Base-by-base conservation (phyloP, 2,888 invertebrate species). In the Cataglyphis rosenhaueri region DNA sequence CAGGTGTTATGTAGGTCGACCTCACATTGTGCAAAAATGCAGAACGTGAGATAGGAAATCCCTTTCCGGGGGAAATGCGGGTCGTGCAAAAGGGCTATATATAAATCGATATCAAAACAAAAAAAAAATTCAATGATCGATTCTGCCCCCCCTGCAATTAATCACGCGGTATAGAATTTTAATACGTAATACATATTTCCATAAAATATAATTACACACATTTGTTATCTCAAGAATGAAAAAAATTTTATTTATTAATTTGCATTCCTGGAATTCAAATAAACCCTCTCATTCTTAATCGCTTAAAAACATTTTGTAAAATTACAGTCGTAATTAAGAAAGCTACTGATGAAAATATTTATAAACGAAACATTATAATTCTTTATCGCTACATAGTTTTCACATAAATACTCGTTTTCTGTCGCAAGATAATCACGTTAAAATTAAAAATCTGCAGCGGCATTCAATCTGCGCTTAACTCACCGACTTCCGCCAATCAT, bases 401-500 rank as follows among this genome's bases (percentile, higher is more conserved):
- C n/a, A 73, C 8, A 29, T 44, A 73, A 41, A 44, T 18, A 29
- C 12, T 3, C 9, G 3, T n/a, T 73, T 61, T 12, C 41, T 73
- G 25, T 35, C 41, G 15, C 6, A n/a, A 5, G 12, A 35, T 35
- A 6, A 25, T 12, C 12, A 73, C 9, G 32, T 44, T 32, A 3
- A n/a, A 55, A 1, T 12, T 15, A 41, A 65, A 44, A 21, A 81
- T 41, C 15, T 18, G n/a, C 25, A 44, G n/a, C 25, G 25, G 55
- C 62, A 38, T 55, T 57, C 44, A 64, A 59, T 74, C 57, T 15
- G 64, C n/a, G 29, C 55, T 74, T 25, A 65, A 10, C 59, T 29
- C 29, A 59, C 38, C 12, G 65, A 65, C 75, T 57, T 75, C 84
- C 64, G 81, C 73, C 48, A 48, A 71, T 78, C 85, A 55, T 62